Conservation (phyloP, 2,113 vertebrate species). For the Petrocephalus microphthalmus region DNA sequence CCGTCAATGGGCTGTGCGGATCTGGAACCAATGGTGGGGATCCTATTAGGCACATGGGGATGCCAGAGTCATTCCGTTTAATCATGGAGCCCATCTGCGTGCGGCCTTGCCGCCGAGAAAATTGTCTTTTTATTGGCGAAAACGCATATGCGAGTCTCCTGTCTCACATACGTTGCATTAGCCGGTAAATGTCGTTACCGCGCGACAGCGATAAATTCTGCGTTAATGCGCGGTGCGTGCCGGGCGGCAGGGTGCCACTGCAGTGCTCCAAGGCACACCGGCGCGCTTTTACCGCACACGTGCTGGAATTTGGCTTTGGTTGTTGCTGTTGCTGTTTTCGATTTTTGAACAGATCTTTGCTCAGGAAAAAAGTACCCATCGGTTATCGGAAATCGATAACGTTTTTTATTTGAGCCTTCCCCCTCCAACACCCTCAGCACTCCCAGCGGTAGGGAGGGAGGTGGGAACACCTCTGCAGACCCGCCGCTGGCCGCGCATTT, state of each 20-base stretch:
- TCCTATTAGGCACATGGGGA: conserved; percentile 28
- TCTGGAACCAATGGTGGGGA: conserved; percentile 33
- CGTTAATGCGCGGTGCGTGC: background rate
- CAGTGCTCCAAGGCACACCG: background rate
- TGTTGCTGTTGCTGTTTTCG: background rate
- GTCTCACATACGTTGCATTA: background rate
- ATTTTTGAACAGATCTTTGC: background rate
- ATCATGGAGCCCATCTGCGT: conserved; percentile 35
- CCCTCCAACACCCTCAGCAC: conserved; percentile 9
- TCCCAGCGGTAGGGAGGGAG: conserved; percentile 26
- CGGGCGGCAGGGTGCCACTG: background rate
- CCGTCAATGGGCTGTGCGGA: conserved; percentile 24
- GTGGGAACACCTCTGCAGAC: conserved; percentile 7
- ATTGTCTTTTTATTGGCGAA: conserved; percentile 3
- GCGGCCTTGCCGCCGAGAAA: conserved; percentile 39
- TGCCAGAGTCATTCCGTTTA: conserved; percentile 31
- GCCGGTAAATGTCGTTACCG: background rate
- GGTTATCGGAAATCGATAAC: background rate
- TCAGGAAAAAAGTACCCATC: background rate
- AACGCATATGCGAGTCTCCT: conserved; percentile 7
- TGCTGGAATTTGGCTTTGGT: background rate
- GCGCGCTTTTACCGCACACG: background rate
- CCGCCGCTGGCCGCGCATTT: too few species aligned
- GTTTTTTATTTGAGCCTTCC: background rate
- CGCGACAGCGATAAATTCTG: background rate